These are phyloP conservation scores for Troilus luridus DNA, from an alignment of 2,888 invertebrate genomes.

Conservation along the genomic window DNA sequence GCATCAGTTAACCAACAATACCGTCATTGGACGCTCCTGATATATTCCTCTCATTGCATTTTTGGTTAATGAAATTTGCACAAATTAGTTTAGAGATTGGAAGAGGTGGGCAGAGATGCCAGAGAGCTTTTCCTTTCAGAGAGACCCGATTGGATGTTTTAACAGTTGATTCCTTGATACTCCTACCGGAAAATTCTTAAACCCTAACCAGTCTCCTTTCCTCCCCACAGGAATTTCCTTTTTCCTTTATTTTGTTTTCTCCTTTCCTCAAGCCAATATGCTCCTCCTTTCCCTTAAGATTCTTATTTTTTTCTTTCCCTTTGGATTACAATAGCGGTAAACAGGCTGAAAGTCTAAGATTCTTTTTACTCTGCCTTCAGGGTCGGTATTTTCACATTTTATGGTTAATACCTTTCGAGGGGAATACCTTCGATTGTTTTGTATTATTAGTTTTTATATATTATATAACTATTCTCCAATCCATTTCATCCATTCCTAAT, in stretches of 20 bases:
- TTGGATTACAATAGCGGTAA: conserved; percentile 4
- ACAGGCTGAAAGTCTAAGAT: not conserved
- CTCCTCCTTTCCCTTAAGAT: not conserved
- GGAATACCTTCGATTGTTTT: not conserved
- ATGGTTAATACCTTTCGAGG: not conserved
- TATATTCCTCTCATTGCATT: not conserved
- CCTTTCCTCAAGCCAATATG: conserved; percentile 6
- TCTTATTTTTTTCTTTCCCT: not conserved
- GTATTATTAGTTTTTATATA: not conserved
- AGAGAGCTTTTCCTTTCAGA: not conserved
- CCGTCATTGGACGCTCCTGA: not conserved
- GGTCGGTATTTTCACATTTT: not conserved
- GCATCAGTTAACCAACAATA: not conserved
- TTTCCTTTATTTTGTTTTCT: conserved; percentile 38
- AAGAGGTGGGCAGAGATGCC: not conserved
- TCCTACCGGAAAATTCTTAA: conserved; percentile 18
- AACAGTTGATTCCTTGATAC: conserved; percentile 19
- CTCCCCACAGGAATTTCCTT: conserved; percentile 25
- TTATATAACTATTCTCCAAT: not conserved
- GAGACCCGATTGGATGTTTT: conserved; percentile 12
- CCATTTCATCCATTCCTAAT: not conserved
- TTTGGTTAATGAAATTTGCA: not conserved
- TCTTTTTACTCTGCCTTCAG: not conserved
- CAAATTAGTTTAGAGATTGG: not conserved
- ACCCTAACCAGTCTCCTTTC: not conserved